phyloP scores from a whole-genome alignment of 2,888 invertebrate genomes.

The Pyralis farinalis region DNA sequence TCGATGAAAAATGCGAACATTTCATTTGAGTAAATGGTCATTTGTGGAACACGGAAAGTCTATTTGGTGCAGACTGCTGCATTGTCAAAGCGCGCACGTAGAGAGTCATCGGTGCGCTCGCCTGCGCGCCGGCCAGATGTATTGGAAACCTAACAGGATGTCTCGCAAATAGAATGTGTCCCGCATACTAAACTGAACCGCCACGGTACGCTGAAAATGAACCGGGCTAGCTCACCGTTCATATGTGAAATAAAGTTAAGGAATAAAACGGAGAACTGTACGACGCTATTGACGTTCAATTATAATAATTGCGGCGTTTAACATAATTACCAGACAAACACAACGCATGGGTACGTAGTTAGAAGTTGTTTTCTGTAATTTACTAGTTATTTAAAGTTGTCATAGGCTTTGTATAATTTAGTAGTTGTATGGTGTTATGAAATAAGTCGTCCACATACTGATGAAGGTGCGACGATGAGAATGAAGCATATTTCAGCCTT shows the following conservation, averaged over 20 bases:
- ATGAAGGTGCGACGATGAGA: no score
- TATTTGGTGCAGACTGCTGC: slow-evolving; percentile 29
- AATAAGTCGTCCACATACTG: no score
- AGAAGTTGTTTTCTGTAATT: no score
- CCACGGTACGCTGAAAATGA: slow-evolving; percentile 24
- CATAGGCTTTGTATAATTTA: no score
- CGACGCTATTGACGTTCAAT: no score
- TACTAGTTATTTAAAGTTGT: no score
- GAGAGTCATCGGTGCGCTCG: slow-evolving; percentile 48
- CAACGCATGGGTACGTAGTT: no score
- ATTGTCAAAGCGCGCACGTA: slow-evolving; percentile 56
- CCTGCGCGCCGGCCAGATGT: slow-evolving; percentile 59
- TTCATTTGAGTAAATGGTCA: neutral
- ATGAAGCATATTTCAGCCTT: no score
- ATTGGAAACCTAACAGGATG: slow-evolving; percentile 79
- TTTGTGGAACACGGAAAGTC: slow-evolving; percentile 22
- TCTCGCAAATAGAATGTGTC: slow-evolving; percentile 69
- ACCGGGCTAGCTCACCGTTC: slow-evolving; percentile 6
- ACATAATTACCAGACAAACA: no score
- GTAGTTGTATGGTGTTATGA: no score
- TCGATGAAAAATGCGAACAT: neutral
- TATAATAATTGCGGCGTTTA: no score
- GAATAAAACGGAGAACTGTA: no score
- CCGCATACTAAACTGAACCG: slow-evolving; percentile 51
- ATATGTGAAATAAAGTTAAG: neutral